Conservation (phyloP, 2,113 vertebrate genomes). For the Hippolais icterina region DNA sequence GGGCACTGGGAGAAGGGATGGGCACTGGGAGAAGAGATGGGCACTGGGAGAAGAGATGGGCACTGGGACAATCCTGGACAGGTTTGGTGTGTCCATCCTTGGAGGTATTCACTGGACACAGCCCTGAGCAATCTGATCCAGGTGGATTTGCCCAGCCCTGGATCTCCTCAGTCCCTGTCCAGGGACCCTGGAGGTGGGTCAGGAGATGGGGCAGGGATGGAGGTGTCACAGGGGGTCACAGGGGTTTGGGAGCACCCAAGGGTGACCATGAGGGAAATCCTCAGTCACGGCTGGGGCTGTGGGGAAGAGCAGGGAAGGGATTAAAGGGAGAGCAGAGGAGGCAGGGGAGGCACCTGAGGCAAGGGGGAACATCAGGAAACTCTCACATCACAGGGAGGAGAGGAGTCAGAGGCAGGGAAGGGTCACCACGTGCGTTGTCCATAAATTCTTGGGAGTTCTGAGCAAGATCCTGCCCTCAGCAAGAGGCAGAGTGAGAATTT, state of each 20-base stretch:
- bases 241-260: not conserved
- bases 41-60: not conserved
- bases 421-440: fast-evolving
- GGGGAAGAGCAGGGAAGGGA: not conserved
- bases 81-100: not conserved
- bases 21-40: not conserved
- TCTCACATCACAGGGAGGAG: not conserved
- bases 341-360: not conserved
- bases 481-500: not conserved
- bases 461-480: not conserved
- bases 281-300: not conserved
- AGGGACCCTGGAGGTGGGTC: not conserved
- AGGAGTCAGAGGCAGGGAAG: not conserved
- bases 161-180: not conserved
- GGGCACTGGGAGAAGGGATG: not conserved
- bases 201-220: not conserved
- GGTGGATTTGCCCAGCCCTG: not conserved
- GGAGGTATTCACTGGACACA: not conserved
- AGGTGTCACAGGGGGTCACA: not conserved
- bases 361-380: not conserved
- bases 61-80: not conserved
- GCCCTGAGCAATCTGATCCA: not conserved
- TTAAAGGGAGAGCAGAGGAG: not conserved
- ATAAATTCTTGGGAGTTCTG: not conserved
- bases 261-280: not conserved